phyloP scores from a whole-genome alignment of 2,797 vertebrate genomes.

The Synaphobranchus kaupii region DNA sequence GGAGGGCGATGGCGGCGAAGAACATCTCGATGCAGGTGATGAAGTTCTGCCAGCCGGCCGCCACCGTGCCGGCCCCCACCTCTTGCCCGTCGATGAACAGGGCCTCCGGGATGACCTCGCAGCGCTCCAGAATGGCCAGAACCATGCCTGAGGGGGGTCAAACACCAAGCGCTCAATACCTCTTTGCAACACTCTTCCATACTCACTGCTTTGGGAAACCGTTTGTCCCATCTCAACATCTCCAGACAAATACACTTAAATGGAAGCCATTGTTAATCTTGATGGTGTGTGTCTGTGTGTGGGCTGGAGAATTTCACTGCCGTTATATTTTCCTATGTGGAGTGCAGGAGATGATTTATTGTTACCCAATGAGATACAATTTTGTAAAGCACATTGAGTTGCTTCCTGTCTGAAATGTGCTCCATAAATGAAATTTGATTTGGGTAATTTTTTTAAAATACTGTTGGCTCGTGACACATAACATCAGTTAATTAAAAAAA shows the following conservation, averaged over 20 bases:
- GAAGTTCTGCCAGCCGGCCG: conserved; percentile 96
- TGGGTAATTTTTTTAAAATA: not conserved
- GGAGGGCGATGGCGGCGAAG: conserved; percentile 87
- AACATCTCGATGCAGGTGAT: conserved; percentile 96
- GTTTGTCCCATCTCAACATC: not conserved
- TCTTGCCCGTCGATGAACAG: conserved; percentile 77
- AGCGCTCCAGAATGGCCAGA: conserved; percentile 90
- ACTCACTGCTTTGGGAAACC: not conserved
- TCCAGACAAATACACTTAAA: not conserved
- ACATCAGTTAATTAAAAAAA: not conserved
- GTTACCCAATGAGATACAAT: not conserved
- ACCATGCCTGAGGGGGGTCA: conserved; percentile 76
- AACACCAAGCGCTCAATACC: not conserved
- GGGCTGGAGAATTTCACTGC: not conserved
- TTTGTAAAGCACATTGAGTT: too few relatives aligned
- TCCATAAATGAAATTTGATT: too few relatives aligned
- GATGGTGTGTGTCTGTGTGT: not conserved
- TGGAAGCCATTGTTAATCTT: not conserved
- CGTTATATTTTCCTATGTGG: not conserved
- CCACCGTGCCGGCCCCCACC: conserved; percentile 90
- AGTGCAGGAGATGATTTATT: not conserved
- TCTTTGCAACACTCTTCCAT: not conserved
- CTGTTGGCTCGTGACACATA: not conserved
- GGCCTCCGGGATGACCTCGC: conserved; percentile 85
- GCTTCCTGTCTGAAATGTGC: too few relatives aligned